Percentiles rank a stretch among this genome's conserved stretches.
Evolutionary conservation across 2,797 vertebrate genomes (phyloP).

Genomic region (Vireo griseus): DNA sequence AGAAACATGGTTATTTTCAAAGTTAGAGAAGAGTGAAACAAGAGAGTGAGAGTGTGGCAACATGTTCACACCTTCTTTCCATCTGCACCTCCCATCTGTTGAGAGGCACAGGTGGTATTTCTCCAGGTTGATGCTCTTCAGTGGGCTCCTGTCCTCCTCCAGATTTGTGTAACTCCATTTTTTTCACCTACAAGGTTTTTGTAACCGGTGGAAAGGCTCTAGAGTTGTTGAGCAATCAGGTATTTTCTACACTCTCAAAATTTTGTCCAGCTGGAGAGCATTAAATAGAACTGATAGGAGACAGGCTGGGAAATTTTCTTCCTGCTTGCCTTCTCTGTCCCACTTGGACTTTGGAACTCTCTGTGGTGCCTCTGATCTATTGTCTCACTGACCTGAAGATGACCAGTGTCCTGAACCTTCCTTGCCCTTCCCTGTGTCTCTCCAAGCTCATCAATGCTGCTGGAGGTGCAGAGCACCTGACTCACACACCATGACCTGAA

Average conservation of each 20-base stretch:
- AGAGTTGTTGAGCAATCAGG: not conserved
- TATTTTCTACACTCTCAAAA: not conserved
- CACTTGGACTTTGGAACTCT: not conserved
- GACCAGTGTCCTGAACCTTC: accelerated
- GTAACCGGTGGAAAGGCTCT: not conserved
- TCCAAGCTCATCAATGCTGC: not conserved
- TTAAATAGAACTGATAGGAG: not conserved
- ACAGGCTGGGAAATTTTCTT: not conserved
- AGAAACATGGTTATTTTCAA: not conserved
- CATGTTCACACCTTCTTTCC: not conserved
- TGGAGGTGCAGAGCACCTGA: not conserved
- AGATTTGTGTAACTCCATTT: not conserved
- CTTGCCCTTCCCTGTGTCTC: not conserved
- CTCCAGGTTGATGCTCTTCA: not conserved
- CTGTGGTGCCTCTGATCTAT: accelerated
- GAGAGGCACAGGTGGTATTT: not conserved
- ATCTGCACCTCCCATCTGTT: not conserved
- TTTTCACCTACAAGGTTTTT: not conserved
- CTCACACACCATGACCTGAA: accelerated
- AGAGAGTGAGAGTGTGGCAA: not conserved
- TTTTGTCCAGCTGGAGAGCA: not conserved
- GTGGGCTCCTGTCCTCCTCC: not conserved
- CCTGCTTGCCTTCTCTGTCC: not conserved
- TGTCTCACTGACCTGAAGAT: not conserved
- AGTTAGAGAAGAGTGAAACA: not conserved